phyloP scores from a whole-genome alignment of 2,888 invertebrate genomes.

The Subacronicta megacephala region DNA sequence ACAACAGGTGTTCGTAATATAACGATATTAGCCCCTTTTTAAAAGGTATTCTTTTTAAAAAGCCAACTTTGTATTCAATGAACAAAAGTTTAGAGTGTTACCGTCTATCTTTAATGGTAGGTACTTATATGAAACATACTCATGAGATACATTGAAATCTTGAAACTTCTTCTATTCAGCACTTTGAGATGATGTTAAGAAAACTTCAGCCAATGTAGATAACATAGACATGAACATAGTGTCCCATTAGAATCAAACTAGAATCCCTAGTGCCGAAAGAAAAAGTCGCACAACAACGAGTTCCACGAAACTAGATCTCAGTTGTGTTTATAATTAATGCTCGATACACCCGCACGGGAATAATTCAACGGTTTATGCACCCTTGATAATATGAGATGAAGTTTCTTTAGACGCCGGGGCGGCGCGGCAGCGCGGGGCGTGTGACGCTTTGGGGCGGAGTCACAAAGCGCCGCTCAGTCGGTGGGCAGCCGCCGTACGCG shows the following conservation, averaged over 20 bases:
- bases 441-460: slow-evolving; percentile 83
- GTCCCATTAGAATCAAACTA: slow-evolving; percentile 39
- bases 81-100: slow-evolving; percentile 56
- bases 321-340: slow-evolving; percentile 83
- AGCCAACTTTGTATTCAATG: slow-evolving; percentile 63
- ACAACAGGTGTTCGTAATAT: slow-evolving; percentile 87
- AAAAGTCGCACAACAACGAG: slow-evolving; percentile 58
- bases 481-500: slow-evolving; percentile 85
- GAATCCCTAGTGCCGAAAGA: slow-evolving; percentile 47
- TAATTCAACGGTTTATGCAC: slow-evolving; percentile 86
- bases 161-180: slow-evolving; percentile 25
- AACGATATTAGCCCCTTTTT: slow-evolving; percentile 74
- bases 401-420: slow-evolving; percentile 85
- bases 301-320: slow-evolving; percentile 71
- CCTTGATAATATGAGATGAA: slow-evolving; percentile 87
- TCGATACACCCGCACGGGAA: slow-evolving; percentile 81
- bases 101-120: slow-evolving; percentile 39
- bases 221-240: slow-evolving; percentile 17
- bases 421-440: slow-evolving; percentile 77
- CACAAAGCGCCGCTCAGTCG: slow-evolving; percentile 81
- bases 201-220: slow-evolving; percentile 21
- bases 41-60: slow-evolving; percentile 56
- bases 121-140: slow-evolving; percentile 34
- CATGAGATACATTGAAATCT: slow-evolving; percentile 33
- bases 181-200: slow-evolving; percentile 15